Evolutionary conservation across 2,113 vertebrate species (phyloP).

Genomic region (Phasianus colchicus): DNA sequence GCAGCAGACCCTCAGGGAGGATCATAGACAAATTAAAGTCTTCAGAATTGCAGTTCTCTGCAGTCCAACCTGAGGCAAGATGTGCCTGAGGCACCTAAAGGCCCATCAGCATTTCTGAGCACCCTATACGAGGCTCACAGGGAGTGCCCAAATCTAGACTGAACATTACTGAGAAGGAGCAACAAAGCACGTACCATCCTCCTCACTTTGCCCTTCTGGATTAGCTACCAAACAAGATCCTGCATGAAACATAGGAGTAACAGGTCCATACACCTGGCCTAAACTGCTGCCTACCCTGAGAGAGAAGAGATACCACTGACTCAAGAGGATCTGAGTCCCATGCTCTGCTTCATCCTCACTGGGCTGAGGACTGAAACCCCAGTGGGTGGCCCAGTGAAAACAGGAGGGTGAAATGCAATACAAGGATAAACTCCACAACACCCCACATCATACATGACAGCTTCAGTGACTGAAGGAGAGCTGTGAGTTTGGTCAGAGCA

Average conservation of each 20-base stretch:
- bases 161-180: background rate
- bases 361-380: background rate
- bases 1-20: background rate
- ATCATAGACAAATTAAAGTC: background rate
- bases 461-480: background rate
- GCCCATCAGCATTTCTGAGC: background rate
- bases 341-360: background rate
- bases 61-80: background rate
- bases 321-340: background rate
- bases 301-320: background rate
- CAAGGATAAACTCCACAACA: background rate
- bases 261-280: rapidly evolving
- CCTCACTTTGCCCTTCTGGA: background rate
- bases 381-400: background rate
- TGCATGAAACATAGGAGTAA: background rate
- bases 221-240: rapidly evolving
- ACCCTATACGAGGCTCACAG: background rate
- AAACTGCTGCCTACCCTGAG: background rate
- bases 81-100: background rate
- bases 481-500: background rate
- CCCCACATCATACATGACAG: background rate
- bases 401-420: background rate
- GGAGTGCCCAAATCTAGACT: background rate
- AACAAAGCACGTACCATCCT: background rate
- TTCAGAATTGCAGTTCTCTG: constrained; percentile 4